A percentile compares a stretch with the other conserved stretches of the same genome.
These are phyloP conservation scores for crab-eating macaque (Macaca fascicularis) DNA, from an alignment of 2,113 vertebrate species.

Conservation along the genomic window DNA sequence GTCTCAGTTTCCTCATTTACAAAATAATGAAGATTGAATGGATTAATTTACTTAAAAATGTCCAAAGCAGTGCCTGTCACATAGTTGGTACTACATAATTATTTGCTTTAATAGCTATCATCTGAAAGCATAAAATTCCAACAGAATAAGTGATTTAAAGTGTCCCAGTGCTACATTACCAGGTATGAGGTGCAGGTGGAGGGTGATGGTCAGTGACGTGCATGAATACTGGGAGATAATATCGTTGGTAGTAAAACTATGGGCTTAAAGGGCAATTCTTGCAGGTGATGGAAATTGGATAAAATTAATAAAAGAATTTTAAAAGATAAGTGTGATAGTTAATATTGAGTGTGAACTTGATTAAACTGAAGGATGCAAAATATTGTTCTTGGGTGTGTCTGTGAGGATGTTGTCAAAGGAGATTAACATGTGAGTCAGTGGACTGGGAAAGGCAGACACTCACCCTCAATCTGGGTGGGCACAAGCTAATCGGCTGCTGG, in stretches of 20 bases:
- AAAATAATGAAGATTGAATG: neutral
- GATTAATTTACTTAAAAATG: neutral
- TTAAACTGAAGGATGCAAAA: too few relatives aligned
- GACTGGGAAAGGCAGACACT: too few relatives aligned
- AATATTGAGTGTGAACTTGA: too few relatives aligned
- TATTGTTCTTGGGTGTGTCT: too few relatives aligned
- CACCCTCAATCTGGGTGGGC: too few relatives aligned
- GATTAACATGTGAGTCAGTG: too few relatives aligned
- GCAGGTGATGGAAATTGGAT: neutral
- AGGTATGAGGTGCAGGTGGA: neutral
- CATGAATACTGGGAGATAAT: neutral
- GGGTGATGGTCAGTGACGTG: accelerated
- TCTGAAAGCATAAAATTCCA: neutral
- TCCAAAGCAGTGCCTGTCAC: neutral
- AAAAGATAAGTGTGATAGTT: neutral
- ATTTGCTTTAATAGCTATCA: neutral
- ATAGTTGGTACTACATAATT: neutral
- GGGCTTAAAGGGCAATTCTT: neutral
- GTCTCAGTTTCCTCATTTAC: neutral
- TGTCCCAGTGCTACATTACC: too few relatives aligned
- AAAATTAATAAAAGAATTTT: neutral
- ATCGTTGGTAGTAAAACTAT: neutral
- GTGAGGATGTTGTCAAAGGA: too few relatives aligned
- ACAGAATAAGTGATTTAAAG: neutral
- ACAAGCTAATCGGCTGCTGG: too few relatives aligned